A percentile compares a stretch with the other conserved stretches of the same genome.
These are phyloP conservation scores for Melanerpes aurifrons DNA, from an alignment of 2,113 vertebrate species.

Conservation along the genomic window DNA sequence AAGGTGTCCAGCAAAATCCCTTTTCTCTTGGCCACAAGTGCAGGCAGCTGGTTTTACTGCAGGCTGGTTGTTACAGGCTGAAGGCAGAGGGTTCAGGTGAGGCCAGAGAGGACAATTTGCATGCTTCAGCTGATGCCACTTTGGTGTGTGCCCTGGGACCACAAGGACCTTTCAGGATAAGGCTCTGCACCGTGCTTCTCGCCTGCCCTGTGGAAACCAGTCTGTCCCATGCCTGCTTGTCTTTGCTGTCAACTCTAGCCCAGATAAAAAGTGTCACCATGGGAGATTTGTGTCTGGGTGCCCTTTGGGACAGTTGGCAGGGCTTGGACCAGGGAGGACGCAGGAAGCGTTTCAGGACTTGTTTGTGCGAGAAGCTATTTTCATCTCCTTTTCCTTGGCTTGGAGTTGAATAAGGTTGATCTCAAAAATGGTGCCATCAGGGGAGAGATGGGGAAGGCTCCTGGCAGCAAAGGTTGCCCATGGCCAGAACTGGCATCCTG, in stretches of 20 bases:
- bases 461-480: rapidly evolving
- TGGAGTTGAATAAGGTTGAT: background rate
- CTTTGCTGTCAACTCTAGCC: slow-evolving; percentile 8
- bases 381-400: background rate
- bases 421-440: background rate
- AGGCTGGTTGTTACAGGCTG: background rate
- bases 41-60: background rate
- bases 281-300: background rate
- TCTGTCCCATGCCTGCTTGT: background rate
- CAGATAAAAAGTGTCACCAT: background rate
- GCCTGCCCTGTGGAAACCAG: background rate
- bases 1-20: background rate
- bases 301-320: slow-evolving; percentile 50
- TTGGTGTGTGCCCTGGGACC: background rate
- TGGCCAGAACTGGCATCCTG: background rate
- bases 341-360: slow-evolving; percentile 25
- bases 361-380: slow-evolving; percentile 55
- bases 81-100: background rate
- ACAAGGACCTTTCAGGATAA: background rate
- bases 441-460: background rate
- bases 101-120: rapidly evolving
- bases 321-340: background rate
- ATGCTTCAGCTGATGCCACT: background rate
- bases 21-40: background rate
- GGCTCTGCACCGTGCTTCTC: background rate